Conservation (phyloP, 2,888 invertebrate genomes). For the Eretmocerus hayati region DNA sequence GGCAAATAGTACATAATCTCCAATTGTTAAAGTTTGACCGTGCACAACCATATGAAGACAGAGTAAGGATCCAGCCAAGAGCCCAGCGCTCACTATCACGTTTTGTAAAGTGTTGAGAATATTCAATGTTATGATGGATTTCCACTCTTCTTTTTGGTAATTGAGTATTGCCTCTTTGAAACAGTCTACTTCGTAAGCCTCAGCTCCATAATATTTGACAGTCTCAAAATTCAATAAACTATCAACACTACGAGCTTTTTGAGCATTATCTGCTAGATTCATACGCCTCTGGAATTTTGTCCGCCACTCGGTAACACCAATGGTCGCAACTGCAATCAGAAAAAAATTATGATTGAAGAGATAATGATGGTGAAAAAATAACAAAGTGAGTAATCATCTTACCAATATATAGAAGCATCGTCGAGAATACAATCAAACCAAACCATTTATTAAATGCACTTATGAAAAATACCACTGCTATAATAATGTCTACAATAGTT, state of each 20-base stretch:
- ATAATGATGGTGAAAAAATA: neutral
- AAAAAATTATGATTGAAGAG: neutral
- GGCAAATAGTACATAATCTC: constrained; percentile 93
- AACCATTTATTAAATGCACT: constrained; percentile 88
- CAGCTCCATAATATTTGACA: constrained; percentile 96
- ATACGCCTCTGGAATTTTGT: constrained; percentile 90
- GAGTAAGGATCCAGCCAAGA: constrained; percentile 79
- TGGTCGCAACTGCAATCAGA: constrained; percentile 62
- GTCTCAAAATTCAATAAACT: constrained; percentile 97
- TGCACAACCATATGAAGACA: constrained; percentile 77
- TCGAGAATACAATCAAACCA: constrained; percentile 87
- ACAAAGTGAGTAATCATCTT: constrained; percentile 43
- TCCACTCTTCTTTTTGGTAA: constrained; percentile 89
- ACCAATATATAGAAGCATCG: constrained; percentile 91
- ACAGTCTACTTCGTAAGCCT: constrained; percentile 80
- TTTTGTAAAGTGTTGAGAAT: constrained; percentile 89
- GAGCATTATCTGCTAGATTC: constrained; percentile 91
- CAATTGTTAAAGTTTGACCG: constrained; percentile 68
- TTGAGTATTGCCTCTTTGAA: constrained; percentile 78
- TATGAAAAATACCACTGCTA: constrained; percentile 86
- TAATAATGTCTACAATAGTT: constrained; percentile 83
- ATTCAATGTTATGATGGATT: constrained; percentile 75
- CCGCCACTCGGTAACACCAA: constrained; percentile 93
- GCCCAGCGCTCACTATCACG: constrained; percentile 76
- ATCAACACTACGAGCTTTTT: constrained; percentile 87